These are phyloP conservation scores for Brenthis daphne DNA, from an alignment of 2,888 invertebrate genomes.

Conservation along the genomic window DNA sequence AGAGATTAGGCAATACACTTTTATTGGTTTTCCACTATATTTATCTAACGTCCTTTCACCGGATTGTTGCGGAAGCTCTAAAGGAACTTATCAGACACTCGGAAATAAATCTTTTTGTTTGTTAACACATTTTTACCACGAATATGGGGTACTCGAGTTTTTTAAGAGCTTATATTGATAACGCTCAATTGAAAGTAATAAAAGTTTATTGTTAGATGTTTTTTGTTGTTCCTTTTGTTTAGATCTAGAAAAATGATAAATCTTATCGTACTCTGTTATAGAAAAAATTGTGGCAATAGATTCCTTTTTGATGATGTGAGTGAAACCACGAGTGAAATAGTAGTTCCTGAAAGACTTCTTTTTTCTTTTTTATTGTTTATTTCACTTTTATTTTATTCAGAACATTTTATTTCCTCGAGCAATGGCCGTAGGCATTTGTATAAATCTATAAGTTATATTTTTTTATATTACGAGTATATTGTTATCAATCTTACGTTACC, in stretches of 20 bases:
- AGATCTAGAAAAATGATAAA: neutral
- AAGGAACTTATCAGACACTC: conserved; percentile 70
- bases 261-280: neutral
- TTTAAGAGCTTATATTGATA: conserved; percentile 59
- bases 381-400: too few relatives aligned
- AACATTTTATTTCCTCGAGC: too few relatives aligned
- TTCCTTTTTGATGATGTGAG: too few relatives aligned
- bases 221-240: conserved; percentile 26
- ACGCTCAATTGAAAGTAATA: conserved; percentile 52
- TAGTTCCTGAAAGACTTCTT: too few relatives aligned
- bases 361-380: too few relatives aligned
- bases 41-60: conserved; percentile 72
- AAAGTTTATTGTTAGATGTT: conserved; percentile 60
- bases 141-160: conserved; percentile 44
- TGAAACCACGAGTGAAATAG: too few relatives aligned
- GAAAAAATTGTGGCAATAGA: too few relatives aligned
- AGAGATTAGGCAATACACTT: conserved; percentile 81
- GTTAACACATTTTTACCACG: conserved; percentile 74
- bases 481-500: too few relatives aligned
- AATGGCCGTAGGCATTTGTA: too few relatives aligned
- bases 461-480: too few relatives aligned
- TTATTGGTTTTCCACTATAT: conserved; percentile 79
- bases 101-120: conserved; percentile 78
- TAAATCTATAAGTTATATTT: too few relatives aligned
- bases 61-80: conserved; percentile 54